Evolutionary conservation across 2,113 vertebrate species (phyloP).

Genomic region (Paralichthys olivaceus): DNA sequence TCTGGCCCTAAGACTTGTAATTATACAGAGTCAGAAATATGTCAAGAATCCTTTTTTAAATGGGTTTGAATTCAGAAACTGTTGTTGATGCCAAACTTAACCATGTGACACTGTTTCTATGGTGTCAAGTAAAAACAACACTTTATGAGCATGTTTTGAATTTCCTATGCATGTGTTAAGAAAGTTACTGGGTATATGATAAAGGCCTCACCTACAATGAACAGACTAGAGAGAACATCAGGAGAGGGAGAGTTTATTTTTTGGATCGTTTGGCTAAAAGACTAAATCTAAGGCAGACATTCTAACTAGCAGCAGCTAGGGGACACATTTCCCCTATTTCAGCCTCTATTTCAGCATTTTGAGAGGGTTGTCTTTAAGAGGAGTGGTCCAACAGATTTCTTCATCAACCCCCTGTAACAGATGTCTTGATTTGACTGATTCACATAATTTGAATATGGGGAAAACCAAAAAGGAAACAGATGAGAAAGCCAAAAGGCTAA

Average conservation of each 20-base stretch:
- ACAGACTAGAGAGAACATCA: not conserved
- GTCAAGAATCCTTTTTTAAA: not conserved
- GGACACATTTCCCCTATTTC: not conserved
- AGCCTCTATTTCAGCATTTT: too few relatives aligned
- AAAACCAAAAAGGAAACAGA: not conserved
- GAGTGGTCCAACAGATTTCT: not conserved
- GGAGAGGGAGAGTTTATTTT: not conserved
- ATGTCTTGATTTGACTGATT: not conserved
- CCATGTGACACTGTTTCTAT: not conserved
- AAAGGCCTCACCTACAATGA: not conserved
- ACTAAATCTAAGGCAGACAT: not conserved
- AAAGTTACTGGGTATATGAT: not conserved
- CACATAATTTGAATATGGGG: not conserved
- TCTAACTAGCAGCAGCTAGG: not conserved
- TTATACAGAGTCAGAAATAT: not conserved
- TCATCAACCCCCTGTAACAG: not conserved
- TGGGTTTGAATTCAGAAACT: not conserved
- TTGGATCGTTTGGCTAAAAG: not conserved
- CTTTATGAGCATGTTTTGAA: slow-evolving; percentile 20
- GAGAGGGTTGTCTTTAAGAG: not conserved
- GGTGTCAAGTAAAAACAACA: not conserved
- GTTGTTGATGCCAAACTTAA: not conserved
- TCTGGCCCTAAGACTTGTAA: not conserved
- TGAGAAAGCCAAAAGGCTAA: not conserved
- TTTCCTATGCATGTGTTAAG: slow-evolving; percentile 1